A percentile compares a stretch with the other conserved stretches of the same genome.
Evolutionary conservation across 2,888 invertebrate genomes (phyloP).

Genomic region (Drosophila nr. medialis): DNA sequence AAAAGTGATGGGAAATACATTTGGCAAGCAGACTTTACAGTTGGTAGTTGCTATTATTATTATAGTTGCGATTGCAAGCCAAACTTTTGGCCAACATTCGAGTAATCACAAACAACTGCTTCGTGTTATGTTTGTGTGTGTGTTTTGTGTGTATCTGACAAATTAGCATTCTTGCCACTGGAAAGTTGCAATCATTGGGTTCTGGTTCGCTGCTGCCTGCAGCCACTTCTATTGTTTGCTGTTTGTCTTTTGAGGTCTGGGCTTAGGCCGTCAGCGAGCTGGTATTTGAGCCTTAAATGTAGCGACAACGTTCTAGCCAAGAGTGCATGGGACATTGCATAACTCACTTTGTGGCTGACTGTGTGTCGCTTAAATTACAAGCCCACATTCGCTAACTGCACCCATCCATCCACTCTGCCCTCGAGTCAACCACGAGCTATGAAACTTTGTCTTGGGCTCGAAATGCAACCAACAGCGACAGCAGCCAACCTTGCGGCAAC

Average conservation of each 20-base stretch:
- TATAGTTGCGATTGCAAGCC: conserved; percentile 30
- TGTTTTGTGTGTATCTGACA: conserved; percentile 31
- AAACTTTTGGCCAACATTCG: conserved; percentile 46
- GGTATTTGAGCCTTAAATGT: conserved; percentile 66
- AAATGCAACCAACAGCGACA: conserved; percentile 9
- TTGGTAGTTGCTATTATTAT: conserved; percentile 22
- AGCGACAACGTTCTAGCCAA: conserved; percentile 44
- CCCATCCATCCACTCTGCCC: background rate
- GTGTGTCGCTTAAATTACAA: conserved; percentile 47
- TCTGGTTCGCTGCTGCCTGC: conserved; percentile 22
- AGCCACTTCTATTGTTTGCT: conserved; percentile 40
- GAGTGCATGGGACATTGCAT: conserved; percentile 57
- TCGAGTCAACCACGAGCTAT: conserved; percentile 33
- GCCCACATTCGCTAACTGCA: conserved; percentile 27
- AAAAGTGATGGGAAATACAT: conserved; percentile 47
- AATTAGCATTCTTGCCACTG: conserved; percentile 70
- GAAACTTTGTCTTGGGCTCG: conserved; percentile 72
- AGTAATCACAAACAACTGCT: conserved; percentile 54
- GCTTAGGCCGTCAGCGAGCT: conserved; percentile 67
- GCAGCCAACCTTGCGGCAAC: conserved; percentile 40
- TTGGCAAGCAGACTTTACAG: conserved; percentile 36
- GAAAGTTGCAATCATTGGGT: conserved; percentile 49
- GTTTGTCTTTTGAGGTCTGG: conserved; percentile 52
- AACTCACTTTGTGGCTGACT: conserved; percentile 45
- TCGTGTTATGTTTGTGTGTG: conserved; percentile 6